phyloP scores from a whole-genome alignment of 2,797 vertebrate species.

The Heliangelus exortis region DNA sequence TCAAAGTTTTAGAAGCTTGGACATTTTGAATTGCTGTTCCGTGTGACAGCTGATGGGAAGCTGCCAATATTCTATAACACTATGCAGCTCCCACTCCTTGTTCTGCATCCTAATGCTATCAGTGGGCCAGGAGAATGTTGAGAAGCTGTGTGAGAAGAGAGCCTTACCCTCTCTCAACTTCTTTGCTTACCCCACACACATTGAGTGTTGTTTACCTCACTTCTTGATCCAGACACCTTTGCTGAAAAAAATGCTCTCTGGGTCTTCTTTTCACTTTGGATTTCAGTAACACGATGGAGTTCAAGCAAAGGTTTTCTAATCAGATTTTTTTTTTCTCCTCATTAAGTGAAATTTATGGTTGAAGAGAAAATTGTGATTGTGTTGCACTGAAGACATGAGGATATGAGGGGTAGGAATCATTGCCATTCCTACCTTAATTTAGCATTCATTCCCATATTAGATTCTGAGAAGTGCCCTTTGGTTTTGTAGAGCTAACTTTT shows the following conservation, averaged over 20 bases:
- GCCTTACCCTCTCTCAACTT: background rate
- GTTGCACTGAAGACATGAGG: background rate
- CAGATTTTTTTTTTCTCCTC: background rate
- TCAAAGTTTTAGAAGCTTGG: background rate
- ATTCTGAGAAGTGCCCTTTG: background rate
- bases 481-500: background rate
- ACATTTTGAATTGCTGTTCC: background rate
- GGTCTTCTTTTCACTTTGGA: background rate
- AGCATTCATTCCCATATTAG: background rate
- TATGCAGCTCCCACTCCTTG: background rate
- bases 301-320: background rate
- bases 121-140: background rate
- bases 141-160: background rate
- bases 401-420: background rate
- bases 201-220: background rate
- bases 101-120: background rate
- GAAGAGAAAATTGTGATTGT: background rate
- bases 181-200: rapidly evolving
- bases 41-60: background rate
- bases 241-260: background rate
- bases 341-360: background rate
- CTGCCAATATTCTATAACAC: background rate
- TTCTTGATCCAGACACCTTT: background rate
- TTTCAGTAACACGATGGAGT: background rate
- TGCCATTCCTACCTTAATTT: background rate